These are phyloP conservation scores for Pachypeltis micranthus DNA, from an alignment of 1,140 invertebrate species.

Conservation along the genomic window DNA sequence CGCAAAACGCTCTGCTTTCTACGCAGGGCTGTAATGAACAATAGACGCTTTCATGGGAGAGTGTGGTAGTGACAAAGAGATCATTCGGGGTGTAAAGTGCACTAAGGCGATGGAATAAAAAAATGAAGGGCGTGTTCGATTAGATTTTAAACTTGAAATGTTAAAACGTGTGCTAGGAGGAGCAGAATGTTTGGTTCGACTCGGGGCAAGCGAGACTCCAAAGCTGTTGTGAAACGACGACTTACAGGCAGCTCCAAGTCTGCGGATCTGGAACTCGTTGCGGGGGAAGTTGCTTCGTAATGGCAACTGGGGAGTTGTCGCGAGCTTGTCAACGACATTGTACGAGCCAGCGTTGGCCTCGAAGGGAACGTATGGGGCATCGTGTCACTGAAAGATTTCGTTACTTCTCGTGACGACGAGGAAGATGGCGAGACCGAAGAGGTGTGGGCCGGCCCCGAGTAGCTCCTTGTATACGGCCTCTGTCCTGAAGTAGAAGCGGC, in stretches of 20 bases:
- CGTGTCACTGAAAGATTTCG: background rate
- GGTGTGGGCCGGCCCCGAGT: background rate
- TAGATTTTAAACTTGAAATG: too few relatives aligned
- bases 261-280: background rate
- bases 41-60: too few relatives aligned
- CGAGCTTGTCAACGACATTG: background rate
- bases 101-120: too few relatives aligned
- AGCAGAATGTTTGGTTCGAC: background rate
- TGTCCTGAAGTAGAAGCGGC: background rate
- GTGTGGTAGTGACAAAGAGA: too few relatives aligned
- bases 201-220: background rate
- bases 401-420: background rate
- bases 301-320: background rate
- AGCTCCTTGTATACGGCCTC: background rate
- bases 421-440: too few relatives aligned
- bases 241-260: slow-evolving; percentile 6
- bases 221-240: background rate
- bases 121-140: too few relatives aligned
- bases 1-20: too few relatives aligned
- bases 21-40: too few relatives aligned
- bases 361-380: too few relatives aligned
- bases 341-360: background rate
- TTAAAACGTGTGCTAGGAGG: background rate
- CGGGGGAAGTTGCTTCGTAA: background rate
- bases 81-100: too few relatives aligned